Evolutionary conservation across 2,113 vertebrate genomes (phyloP).

Genomic region (Poicephalus gulielmi): DNA sequence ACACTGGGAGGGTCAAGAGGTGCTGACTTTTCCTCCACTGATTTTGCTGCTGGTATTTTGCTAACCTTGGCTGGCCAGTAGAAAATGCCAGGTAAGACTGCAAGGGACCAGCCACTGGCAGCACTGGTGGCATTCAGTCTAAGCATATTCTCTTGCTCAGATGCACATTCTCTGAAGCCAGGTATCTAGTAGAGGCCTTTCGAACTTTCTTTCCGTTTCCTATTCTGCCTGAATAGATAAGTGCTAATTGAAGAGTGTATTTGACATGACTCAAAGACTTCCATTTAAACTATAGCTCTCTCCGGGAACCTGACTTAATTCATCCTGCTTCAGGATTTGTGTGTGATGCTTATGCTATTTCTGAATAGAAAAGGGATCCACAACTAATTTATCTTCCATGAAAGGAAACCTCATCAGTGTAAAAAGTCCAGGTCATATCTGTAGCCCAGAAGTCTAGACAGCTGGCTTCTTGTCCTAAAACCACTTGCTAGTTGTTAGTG

Average conservation of each 20-base stretch:
- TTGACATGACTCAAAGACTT: not conserved
- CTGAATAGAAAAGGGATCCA: not conserved
- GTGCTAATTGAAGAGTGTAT: not conserved
- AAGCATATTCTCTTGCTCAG: not conserved
- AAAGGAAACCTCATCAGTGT: not conserved
- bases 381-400: constrained; percentile 2
- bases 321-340: not conserved
- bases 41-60: not conserved
- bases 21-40: not conserved
- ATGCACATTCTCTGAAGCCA: not conserved
- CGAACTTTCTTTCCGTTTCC: not conserved
- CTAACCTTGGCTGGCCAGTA: not conserved
- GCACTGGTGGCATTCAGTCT: not conserved
- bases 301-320: not conserved
- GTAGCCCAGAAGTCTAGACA: constrained; percentile 33
- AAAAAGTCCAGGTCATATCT: not conserved
- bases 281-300: not conserved
- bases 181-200: not conserved
- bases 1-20: not conserved
- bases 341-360: not conserved
- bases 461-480: constrained; percentile 1
- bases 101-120: not conserved
- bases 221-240: not conserved
- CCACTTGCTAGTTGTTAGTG: not conserved
- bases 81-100: not conserved